These are phyloP conservation scores for Drosophila pallidifrons DNA, from an alignment of 1,140 invertebrate species.

Conservation along the genomic window DNA sequence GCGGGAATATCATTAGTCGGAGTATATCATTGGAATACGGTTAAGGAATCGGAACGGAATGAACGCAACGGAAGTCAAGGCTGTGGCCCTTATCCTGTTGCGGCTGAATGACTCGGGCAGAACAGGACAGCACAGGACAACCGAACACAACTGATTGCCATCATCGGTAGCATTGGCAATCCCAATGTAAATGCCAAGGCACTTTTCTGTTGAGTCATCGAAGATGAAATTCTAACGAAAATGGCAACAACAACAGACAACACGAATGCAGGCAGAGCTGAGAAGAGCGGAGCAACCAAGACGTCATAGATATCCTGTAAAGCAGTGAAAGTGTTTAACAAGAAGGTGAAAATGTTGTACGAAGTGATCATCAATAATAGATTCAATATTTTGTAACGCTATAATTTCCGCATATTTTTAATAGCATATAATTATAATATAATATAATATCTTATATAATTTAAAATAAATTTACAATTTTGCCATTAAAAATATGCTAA, in stretches of 20 bases:
- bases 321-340: neutral
- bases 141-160: conserved; percentile 48
- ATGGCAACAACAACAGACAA: conserved; percentile 2
- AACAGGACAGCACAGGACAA: conserved; percentile 14
- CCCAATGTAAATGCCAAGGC: conserved; percentile 54
- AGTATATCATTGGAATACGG: conserved; percentile 47
- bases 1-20: conserved; percentile 43
- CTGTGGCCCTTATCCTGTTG: conserved; percentile 55
- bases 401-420: too few species aligned
- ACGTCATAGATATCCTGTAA: conserved; percentile 9
- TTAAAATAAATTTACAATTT: too few species aligned
- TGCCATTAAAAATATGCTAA: too few species aligned
- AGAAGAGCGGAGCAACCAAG: neutral
- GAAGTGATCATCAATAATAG: too few species aligned
- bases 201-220: conserved; percentile 54
- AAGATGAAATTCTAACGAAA: conserved; percentile 32
- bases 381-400: too few species aligned
- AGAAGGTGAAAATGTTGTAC: neutral
- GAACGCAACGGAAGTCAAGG: conserved; percentile 39
- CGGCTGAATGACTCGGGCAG: conserved; percentile 43
- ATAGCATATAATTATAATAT: too few species aligned
- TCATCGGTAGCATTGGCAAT: conserved; percentile 24
- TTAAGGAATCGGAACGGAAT: conserved; percentile 27
- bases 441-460: too few species aligned
- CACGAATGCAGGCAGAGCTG: neutral